These are phyloP conservation scores for Pilophorus perplexus DNA, from an alignment of 2,888 invertebrate species.

Conservation along the genomic window DNA sequence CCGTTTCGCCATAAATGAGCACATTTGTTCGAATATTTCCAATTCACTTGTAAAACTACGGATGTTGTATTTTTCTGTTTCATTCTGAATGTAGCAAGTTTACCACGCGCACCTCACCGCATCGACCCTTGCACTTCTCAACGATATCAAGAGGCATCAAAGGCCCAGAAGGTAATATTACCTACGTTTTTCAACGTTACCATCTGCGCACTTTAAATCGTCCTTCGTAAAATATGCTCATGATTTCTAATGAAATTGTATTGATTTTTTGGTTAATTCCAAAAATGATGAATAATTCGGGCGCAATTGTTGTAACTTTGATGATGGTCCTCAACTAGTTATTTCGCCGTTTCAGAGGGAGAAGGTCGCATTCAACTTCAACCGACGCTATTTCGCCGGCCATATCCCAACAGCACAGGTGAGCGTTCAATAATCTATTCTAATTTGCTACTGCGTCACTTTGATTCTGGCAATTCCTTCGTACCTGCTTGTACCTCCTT, in stretches of 20 bases:
- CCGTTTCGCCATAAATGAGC: no score
- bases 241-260: background rate
- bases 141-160: conserved; percentile 48
- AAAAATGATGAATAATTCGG: no score
- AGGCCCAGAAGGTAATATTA: conserved; percentile 45
- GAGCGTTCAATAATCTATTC: conserved; percentile 11
- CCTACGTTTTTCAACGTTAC: no score
- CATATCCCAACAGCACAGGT: conserved; percentile 44
- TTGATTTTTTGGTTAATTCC: no score
- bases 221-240: background rate
- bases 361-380: conserved; percentile 46
- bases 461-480: conserved; percentile 21
- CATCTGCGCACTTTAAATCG: no score
- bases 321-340: background rate
- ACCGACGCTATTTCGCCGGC: conserved; percentile 46
- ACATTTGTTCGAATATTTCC: no score
- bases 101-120: conserved; percentile 48
- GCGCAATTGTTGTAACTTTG: background rate
- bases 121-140: conserved; percentile 47
- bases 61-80: background rate
- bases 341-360: conserved; percentile 38
- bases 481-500: conserved; percentile 34
- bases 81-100: conserved; percentile 46
- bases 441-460: conserved; percentile 23
- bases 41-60: background rate